Evolutionary conservation across 2,888 invertebrate species (phyloP), one percentile per base, ranked within the genome.

Genomic region (Ametastegia equiseti): DNA sequence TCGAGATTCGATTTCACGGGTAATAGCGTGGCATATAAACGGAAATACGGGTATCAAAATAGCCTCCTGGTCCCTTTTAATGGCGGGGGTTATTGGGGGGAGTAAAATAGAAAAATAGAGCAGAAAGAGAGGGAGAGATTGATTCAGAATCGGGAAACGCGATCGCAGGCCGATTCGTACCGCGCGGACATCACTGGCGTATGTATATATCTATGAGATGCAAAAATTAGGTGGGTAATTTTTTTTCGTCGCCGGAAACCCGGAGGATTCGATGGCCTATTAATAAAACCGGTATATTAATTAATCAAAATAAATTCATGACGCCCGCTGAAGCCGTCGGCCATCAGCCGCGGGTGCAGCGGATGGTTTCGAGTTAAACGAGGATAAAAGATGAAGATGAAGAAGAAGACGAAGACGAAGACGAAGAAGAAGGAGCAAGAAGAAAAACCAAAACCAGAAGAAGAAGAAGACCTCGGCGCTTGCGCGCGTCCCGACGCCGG

Each of bases 281-380:
- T 87, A 88, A 88, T 88, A 87, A 80, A 84, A 79, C 81, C 45
- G 27, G 84, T 84, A 84, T 83, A 84, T 87, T 86, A 88, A 88
- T 88, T 86, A 88, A 88, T 88, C 85, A 85, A 87, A 88, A 87
- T 88, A 88, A 88, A 88, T 88, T 85, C 85, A 86, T 81, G 82
- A 82, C 83, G 83, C 84, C 15, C n/a, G 84, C 5, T 42, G 5
- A 42, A 42, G 5, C n/a, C n/a, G n/a, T n/a, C n/a, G n/a, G n/a
- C n/a, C n/a, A n/a, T n/a, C n/a, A 54, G 23, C 19, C 54, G 54
- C 19, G 19, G 23, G 7, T 9, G 3, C 42, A 42, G 42, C 11
- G 42, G 7, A 42, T 3, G 11, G 11, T 42, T 9, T 42, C 42
- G 81, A 30, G 60, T 60, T 5, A 13, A 13, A 81, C 54, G 81